These are phyloP conservation scores for Neelides sp. DNA, from an alignment of 1,140 invertebrate genomes.

Conservation along the genomic window DNA sequence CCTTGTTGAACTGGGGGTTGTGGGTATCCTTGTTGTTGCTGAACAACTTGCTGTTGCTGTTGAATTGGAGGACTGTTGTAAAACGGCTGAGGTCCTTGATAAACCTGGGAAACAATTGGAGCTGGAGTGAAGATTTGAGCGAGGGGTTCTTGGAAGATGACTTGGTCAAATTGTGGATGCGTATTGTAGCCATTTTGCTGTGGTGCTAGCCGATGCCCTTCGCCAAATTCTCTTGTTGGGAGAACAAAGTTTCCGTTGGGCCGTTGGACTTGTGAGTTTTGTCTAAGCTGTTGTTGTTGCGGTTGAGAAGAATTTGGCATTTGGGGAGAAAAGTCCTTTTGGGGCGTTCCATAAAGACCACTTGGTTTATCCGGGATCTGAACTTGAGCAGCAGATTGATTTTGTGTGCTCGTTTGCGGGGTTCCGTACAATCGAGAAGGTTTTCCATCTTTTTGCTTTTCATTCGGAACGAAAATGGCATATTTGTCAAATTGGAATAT, in stretches of 20 bases:
- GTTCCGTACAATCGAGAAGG: neutral
- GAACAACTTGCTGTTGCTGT: neutral
- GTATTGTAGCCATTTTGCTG: neutral
- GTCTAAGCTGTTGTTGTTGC: neutral
- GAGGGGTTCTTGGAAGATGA: neutral
- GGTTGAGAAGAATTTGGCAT: neutral
- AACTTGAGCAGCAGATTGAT: neutral
- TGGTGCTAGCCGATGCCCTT: neutral
- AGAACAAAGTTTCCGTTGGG: neutral
- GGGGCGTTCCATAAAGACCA: neutral
- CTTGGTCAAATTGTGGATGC: neutral
- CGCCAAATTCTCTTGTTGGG: neutral
- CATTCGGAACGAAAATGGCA: slow-evolving; percentile 1
- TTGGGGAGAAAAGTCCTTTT: neutral
- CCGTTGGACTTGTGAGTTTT: neutral
- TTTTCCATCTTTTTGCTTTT: neutral
- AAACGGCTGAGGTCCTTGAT: too few species aligned
- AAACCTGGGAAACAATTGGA: too few species aligned
- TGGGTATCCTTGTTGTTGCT: neutral
- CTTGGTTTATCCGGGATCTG: neutral
- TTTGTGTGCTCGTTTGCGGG: neutral
- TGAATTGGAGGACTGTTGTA: too few species aligned
- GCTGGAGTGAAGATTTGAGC: too few species aligned
- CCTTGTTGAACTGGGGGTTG: neutral
- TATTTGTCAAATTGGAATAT: slow-evolving; percentile 11